Conservation (phyloP, 2,888 invertebrate species). For the Tetragonula carbonaria region DNA sequence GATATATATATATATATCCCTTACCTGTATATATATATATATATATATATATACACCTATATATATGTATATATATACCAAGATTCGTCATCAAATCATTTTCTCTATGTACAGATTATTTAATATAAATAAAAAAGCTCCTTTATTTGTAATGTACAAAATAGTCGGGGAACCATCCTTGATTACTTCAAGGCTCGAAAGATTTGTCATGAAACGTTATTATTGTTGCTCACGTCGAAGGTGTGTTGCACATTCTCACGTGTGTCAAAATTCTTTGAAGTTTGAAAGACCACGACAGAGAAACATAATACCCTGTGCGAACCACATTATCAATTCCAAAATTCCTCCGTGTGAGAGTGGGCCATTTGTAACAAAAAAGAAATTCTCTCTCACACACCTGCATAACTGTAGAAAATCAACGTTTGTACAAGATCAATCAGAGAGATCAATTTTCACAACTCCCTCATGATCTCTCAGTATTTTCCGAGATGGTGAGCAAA, state of each 20-base stretch:
- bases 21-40: neutral
- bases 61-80: conserved; percentile 22
- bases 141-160: conserved; percentile 47
- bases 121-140: conserved; percentile 79
- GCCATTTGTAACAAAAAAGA: no score
- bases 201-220: conserved; percentile 28
- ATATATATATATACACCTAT: neutral
- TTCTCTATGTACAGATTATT: conserved; percentile 76
- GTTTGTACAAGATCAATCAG: no score
- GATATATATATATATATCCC: neutral
- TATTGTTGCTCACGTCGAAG: conserved; percentile 68
- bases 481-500: neutral
- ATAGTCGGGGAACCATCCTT: conserved; percentile 31
- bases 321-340: neutral
- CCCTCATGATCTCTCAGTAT: no score
- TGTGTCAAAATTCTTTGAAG: conserved; percentile 41
- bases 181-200: conserved; percentile 42
- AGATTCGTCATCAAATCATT: conserved; percentile 51
- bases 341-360: no score
- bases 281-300: neutral
- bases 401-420: no score
- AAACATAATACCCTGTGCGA: neutral
- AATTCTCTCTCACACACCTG: no score
- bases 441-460: no score
- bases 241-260: conserved; percentile 59